Conservation (phyloP, 2,797 vertebrate species). For the Ispidina picta region DNA sequence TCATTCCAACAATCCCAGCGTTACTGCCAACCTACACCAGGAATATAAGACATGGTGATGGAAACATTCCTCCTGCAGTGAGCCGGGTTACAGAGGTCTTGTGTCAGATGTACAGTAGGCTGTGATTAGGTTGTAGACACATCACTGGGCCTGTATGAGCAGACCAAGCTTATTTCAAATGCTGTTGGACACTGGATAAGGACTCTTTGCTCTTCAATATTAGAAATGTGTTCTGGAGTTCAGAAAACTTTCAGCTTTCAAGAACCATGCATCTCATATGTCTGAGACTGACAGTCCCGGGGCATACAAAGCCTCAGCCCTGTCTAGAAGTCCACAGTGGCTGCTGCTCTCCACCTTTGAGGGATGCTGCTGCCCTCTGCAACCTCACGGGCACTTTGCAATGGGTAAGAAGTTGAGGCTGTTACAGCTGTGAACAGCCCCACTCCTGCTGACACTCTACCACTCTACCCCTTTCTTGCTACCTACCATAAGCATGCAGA, state of each 20-base stretch:
- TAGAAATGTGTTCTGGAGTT: background rate
- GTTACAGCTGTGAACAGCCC: background rate
- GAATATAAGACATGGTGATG: background rate
- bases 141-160: background rate
- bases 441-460: background rate
- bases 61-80: background rate
- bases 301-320: background rate
- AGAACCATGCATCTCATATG: background rate
- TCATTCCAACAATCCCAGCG: slow-evolving; percentile 97
- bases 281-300: background rate
- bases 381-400: background rate
- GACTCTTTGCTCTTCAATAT: background rate
- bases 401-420: background rate
- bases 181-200: background rate
- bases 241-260: background rate
- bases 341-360: background rate
- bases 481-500: slow-evolving; percentile 98
- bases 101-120: background rate
- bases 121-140: background rate
- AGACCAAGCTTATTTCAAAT: background rate
- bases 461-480: background rate
- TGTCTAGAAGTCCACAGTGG: background rate
- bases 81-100: background rate
- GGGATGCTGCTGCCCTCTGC: background rate
- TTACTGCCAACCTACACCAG: slow-evolving; percentile 92